These are phyloP conservation scores for Turdus rufiventris DNA, from an alignment of 2,113 vertebrate genomes.

Conservation along the genomic window DNA sequence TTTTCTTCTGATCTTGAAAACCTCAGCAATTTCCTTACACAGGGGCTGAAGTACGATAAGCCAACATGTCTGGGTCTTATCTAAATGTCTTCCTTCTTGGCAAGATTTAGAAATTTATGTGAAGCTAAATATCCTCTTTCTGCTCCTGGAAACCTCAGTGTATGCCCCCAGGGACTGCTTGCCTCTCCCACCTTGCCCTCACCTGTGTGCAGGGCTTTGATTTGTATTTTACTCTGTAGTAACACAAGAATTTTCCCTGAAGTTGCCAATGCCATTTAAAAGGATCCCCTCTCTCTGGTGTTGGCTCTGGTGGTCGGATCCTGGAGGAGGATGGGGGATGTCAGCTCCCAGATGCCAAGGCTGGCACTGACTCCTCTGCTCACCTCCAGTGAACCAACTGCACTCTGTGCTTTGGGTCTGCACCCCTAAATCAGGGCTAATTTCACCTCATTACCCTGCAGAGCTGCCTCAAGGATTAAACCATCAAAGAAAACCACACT, in stretches of 20 bases:
- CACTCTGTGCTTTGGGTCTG: not conserved
- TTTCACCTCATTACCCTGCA: not conserved
- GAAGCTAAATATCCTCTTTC: not conserved
- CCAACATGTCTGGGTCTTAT: not conserved
- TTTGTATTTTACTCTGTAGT: not conserved
- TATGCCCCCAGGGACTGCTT: not conserved
- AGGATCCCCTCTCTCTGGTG: too few species aligned
- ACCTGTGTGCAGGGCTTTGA: not conserved
- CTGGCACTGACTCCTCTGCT: accelerated
- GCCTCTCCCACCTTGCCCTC: not conserved
- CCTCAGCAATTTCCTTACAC: not conserved
- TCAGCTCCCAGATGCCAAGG: not conserved
- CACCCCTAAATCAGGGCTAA: not conserved
- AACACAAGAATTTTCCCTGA: not conserved
- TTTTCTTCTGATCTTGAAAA: not conserved
- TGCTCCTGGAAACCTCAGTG: not conserved
- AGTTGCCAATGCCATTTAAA: not conserved
- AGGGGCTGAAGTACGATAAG: not conserved
- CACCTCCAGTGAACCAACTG: not conserved
- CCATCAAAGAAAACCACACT: not conserved
- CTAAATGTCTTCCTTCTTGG: not conserved
- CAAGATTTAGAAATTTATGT: not conserved
- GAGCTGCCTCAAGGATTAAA: not conserved
- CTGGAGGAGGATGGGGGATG: not conserved
- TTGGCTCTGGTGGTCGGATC: not conserved